Evolutionary conservation across 2,888 invertebrate genomes (phyloP).

Genomic region (Calliopum simillimum): DNA sequence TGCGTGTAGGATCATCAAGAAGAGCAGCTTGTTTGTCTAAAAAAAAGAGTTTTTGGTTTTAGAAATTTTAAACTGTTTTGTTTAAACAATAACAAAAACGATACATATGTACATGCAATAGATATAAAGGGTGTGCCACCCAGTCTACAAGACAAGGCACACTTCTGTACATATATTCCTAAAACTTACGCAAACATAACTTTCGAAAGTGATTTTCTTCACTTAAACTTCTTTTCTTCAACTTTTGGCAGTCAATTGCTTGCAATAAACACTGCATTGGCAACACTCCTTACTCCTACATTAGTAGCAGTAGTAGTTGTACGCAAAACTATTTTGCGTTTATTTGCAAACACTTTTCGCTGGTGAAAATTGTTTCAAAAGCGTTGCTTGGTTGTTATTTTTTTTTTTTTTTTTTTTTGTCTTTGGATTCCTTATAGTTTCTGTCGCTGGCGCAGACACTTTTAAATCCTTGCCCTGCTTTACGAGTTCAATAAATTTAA

Average conservation of each 20-base stretch:
- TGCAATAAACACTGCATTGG: conserved; percentile 32
- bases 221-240: background rate
- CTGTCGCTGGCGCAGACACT: conserved; percentile 16
- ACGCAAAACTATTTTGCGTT: conserved; percentile 12
- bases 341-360: conserved; percentile 30
- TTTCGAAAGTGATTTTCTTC: conserved; percentile 26
- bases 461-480: conserved; percentile 28
- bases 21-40: background rate
- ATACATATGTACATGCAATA: background rate
- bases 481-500: conserved; percentile 36
- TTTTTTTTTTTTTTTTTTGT: background rate
- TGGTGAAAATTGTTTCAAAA: background rate
- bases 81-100: conserved; percentile 12
- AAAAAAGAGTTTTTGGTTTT: conserved; percentile 39
- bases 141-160: background rate
- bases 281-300: background rate
- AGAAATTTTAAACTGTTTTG: conserved; percentile 24
- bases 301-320: background rate
- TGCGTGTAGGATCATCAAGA: background rate
- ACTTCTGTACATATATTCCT: conserved; percentile 2
- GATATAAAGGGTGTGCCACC: background rate
- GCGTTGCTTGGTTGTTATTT: conserved; percentile 7
- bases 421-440: background rate
- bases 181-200: conserved; percentile 28
- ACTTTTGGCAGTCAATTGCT: conserved; percentile 27